phyloP scores from a whole-genome alignment of 2,888 invertebrate species.

The Mechanitis mazaeus region DNA sequence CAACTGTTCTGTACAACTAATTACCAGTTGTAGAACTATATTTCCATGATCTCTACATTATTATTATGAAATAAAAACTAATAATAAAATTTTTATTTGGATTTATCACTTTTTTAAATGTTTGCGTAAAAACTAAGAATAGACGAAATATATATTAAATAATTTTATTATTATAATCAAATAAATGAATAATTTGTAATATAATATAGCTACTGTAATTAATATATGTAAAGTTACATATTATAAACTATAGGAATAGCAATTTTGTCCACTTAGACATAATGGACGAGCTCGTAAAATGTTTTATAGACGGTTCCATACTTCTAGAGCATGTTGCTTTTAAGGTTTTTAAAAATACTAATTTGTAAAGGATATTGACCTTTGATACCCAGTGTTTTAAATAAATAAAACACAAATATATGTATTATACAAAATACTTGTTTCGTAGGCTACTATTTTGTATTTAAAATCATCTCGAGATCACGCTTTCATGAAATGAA shows the following conservation, averaged over 20 bases:
- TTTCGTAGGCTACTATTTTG: too few relatives aligned
- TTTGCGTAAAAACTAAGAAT: too few relatives aligned
- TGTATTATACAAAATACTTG: too few relatives aligned
- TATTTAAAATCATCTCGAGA: neutral
- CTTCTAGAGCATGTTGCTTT: slow-evolving; percentile 22
- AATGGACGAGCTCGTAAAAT: slow-evolving; percentile 48
- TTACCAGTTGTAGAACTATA: too few relatives aligned
- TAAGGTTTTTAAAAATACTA: slow-evolving; percentile 16
- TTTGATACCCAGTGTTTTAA: slow-evolving; percentile 9
- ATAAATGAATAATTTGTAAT: too few relatives aligned
- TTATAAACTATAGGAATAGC: slow-evolving; percentile 38
- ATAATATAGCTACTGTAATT: neutral
- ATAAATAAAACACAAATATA: neutral
- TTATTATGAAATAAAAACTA: too few relatives aligned
- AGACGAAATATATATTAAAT: too few relatives aligned
- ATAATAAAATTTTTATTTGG: too few relatives aligned
- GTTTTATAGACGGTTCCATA: slow-evolving; percentile 37
- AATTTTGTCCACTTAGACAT: slow-evolving; percentile 48
- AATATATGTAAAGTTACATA: slow-evolving; percentile 13
- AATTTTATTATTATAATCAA: too few relatives aligned
- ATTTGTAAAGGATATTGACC: slow-evolving; percentile 17
- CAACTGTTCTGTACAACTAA: too few relatives aligned
- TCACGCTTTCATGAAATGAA: neutral
- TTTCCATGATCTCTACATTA: too few relatives aligned
- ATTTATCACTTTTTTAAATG: too few relatives aligned